Percentiles rank a stretch among this genome's conserved stretches.
Conservation (phyloP, 2,888 invertebrate genomes). For the Conops quadrifasciatus region DNA sequence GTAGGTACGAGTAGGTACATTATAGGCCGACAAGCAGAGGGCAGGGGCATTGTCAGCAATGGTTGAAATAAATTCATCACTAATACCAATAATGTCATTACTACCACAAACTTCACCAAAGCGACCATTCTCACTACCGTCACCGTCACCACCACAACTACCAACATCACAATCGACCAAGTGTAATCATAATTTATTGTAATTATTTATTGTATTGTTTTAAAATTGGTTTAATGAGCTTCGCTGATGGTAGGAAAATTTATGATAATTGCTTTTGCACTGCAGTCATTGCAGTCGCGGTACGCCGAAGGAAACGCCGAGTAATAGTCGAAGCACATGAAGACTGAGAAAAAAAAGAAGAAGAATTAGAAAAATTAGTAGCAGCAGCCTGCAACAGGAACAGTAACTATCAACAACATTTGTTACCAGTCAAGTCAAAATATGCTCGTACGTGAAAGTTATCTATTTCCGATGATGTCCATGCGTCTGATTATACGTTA, state of each 20-base stretch:
- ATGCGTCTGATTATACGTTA: neutral
- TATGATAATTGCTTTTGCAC: constrained; percentile 29
- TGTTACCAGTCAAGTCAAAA: constrained; percentile 22
- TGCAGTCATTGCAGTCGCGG: constrained; percentile 29
- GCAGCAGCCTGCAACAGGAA: neutral
- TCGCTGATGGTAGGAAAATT: constrained; percentile 32
- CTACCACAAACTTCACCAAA: too few species aligned
- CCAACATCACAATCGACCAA: constrained; percentile 32
- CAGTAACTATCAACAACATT: neutral
- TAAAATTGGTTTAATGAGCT: constrained; percentile 39
- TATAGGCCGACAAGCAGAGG: constrained; percentile 33
- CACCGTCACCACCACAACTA: constrained; percentile 4
- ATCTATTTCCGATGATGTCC: constrained; percentile 25
- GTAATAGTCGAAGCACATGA: neutral
- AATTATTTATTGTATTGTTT: constrained; percentile 61
- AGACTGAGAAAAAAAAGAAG: neutral
- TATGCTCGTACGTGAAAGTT: constrained; percentile 21
- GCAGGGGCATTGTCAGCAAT: too few species aligned
- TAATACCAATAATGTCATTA: too few species aligned
- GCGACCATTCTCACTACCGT: constrained; percentile 38
- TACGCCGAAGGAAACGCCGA: neutral
- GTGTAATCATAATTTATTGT: constrained; percentile 60
- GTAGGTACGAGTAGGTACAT: constrained; percentile 27
- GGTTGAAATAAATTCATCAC: too few species aligned
- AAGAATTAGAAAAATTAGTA: neutral